phyloP scores from a whole-genome alignment of 2,113 vertebrate species.

The Rhinichthys klamathensis region DNA sequence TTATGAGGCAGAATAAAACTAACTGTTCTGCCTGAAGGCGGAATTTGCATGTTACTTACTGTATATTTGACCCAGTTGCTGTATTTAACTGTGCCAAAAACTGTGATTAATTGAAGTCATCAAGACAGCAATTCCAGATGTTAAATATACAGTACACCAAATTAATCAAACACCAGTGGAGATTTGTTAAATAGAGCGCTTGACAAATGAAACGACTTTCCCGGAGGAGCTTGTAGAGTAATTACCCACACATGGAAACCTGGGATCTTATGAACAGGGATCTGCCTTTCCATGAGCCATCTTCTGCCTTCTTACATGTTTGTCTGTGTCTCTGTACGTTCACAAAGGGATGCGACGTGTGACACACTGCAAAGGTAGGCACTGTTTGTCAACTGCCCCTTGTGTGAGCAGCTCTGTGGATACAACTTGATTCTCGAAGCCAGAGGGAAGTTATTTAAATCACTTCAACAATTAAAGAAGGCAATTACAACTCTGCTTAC shows the following conservation, averaged over 20 bases:
- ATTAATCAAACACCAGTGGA: constrained; percentile 42
- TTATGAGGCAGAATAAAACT: background rate
- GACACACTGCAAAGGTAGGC: constrained; percentile 99
- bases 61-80: constrained; percentile 31
- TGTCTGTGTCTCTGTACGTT: constrained; percentile 89
- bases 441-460: constrained; percentile 1
- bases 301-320: constrained; percentile 76
- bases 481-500: background rate
- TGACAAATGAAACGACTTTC: constrained; percentile 3
- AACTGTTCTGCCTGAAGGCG: background rate
- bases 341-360: constrained; percentile 97
- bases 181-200: constrained; percentile 43
- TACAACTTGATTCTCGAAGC: constrained; percentile 50
- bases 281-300: constrained; percentile 71
- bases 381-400: constrained; percentile 70
- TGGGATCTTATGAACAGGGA: constrained; percentile 55
- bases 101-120: constrained; percentile 44
- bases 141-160: constrained; percentile 25
- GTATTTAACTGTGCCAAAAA: constrained; percentile 21
- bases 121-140: constrained; percentile 18
- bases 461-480: background rate
- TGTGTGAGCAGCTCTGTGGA: constrained; percentile 68
- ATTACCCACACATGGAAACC: constrained; percentile 30
- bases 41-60: background rate
- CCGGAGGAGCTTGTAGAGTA: constrained; percentile 36